phyloP scores from a whole-genome alignment of 53 echinoderm and acorn worm genomes.

The Stichopus horrens region DNA sequence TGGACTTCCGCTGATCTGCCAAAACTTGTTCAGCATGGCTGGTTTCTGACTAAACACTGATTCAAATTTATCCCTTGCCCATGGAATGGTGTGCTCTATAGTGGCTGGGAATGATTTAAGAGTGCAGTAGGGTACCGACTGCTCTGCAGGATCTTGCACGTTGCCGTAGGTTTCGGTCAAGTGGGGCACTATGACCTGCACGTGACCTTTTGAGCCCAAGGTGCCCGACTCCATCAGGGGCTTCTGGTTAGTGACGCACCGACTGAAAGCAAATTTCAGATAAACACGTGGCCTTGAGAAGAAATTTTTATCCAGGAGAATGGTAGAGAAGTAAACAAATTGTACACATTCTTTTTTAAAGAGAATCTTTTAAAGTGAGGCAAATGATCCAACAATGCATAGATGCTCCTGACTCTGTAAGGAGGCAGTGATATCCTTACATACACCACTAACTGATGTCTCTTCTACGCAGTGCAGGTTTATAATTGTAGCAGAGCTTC shows the following conservation, averaged over 20 bases:
- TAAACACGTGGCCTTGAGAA: no score
- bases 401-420: no score
- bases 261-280: conserved; percentile 52
- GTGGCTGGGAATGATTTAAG: conserved; percentile 97
- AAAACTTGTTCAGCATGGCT: conserved; percentile 83
- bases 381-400: no score
- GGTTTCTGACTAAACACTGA: conserved; percentile 86
- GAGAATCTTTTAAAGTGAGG: no score
- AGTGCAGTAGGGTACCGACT: conserved; percentile 92
- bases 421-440: no score
- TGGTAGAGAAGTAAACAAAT: no score
- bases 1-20: conserved; percentile 65
- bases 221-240: conserved; percentile 94
- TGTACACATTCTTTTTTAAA: no score
- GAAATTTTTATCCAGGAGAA: no score
- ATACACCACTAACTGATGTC: no score
- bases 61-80: conserved; percentile 99
- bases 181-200: conserved; percentile 95
- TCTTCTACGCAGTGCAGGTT: no score
- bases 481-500: no score
- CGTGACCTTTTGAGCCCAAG: conserved; percentile 96
- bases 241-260: conserved; percentile 87
- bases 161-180: conserved; percentile 91
- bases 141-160: conserved; percentile 88
- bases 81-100: conserved; percentile 97